Percentiles rank a stretch among this genome's conserved stretches.
These are phyloP conservation scores for Taeniopygia guttata DNA, from an alignment of 2,797 vertebrate species.

Conservation along the genomic window DNA sequence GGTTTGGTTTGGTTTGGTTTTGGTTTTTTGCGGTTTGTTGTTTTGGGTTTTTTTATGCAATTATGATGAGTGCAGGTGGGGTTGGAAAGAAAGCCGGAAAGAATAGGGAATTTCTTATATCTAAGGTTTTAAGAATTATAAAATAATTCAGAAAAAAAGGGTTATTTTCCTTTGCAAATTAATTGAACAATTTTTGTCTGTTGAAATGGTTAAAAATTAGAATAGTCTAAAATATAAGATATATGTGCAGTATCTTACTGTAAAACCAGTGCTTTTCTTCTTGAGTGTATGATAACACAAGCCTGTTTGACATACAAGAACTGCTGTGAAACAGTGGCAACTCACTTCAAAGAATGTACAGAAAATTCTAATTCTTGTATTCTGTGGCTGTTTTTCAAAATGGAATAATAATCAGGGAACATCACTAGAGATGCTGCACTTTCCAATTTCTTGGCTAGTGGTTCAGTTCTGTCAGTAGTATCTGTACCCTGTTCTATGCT, in stretches of 20 bases:
- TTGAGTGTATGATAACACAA: slow-evolving; percentile 6
- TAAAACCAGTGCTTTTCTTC: neutral
- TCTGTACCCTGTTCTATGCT: neutral
- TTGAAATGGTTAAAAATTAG: neutral
- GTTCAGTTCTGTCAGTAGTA: neutral
- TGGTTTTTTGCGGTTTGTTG: neutral
- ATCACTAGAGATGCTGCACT: neutral
- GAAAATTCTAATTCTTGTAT: slow-evolving; percentile 41
- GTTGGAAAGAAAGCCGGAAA: slow-evolving; percentile 30
- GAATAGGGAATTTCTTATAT: neutral
- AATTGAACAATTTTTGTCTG: neutral
- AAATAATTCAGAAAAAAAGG: neutral
- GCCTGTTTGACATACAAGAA: neutral
- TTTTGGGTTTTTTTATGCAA: neutral
- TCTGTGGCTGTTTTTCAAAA: slow-evolving; percentile 25
- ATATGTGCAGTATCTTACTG: neutral
- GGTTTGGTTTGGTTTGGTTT: too few species aligned
- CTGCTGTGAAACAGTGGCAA: slow-evolving; percentile 30
- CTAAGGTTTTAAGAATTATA: slow-evolving; percentile 41
- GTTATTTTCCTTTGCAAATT: slow-evolving; percentile 31
- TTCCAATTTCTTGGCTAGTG: slow-evolving; percentile 35
- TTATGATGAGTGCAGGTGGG: neutral
- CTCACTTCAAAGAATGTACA: slow-evolving; percentile 49
- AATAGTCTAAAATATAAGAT: neutral
- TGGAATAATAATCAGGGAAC: slow-evolving; percentile 37